A percentile compares a stretch with the other conserved stretches of the same genome.
These are phyloP conservation scores for Nasonovia ribisnigri DNA, from an alignment of 2,888 invertebrate species.

Conservation along the genomic window DNA sequence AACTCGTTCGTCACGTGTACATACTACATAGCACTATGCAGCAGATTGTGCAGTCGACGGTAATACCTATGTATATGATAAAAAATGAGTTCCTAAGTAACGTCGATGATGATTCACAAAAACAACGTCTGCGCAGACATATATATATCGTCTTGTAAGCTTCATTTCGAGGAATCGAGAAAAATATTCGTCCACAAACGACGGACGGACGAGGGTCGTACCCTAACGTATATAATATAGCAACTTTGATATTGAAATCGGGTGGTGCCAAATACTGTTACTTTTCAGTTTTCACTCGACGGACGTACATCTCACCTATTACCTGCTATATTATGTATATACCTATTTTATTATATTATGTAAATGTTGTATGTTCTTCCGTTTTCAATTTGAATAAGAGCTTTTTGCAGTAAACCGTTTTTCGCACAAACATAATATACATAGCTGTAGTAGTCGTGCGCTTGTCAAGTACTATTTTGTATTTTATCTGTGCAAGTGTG, in stretches of 20 bases:
- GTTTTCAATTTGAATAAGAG: constrained; percentile 2
- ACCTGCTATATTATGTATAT: not conserved
- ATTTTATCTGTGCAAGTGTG: not conserved
- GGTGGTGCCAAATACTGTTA: not conserved
- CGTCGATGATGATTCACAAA: not conserved
- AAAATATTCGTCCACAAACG: not conserved
- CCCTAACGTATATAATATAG: not conserved
- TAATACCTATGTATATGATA: no score
- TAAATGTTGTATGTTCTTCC: not conserved
- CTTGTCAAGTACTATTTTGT: not conserved
- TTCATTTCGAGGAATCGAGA: not conserved
- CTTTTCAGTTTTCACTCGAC: not conserved
- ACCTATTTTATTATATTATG: not conserved
- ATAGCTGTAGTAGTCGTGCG: not conserved
- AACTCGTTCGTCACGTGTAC: no score
- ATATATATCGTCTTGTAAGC: no score
- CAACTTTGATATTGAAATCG: not conserved
- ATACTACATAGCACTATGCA: no score
- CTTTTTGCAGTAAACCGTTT: not conserved
- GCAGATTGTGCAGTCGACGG: no score
- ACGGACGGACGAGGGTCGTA: not conserved
- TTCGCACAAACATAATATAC: not conserved
- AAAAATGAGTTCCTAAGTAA: no score
- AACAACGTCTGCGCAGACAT: not conserved
- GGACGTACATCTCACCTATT: not conserved